These are phyloP conservation scores for Glyphotaelius pellucidus DNA, from an alignment of 2,888 invertebrate genomes.

Conservation along the genomic window DNA sequence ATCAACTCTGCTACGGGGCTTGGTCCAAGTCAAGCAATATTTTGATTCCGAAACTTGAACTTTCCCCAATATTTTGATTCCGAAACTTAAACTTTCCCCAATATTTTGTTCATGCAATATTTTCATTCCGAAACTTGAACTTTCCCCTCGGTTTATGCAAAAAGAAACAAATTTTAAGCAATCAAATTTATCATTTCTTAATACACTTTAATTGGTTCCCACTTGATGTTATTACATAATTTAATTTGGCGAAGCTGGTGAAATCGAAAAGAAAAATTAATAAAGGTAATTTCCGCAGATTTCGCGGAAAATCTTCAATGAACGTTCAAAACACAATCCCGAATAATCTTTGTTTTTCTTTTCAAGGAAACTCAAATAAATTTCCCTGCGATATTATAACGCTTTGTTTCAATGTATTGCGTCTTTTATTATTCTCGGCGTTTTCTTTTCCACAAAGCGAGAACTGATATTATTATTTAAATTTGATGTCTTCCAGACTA, in stretches of 20 bases:
- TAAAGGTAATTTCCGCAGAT: neutral
- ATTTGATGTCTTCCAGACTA: constrained; percentile 36
- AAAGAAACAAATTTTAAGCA: too few relatives aligned
- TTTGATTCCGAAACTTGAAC: too few relatives aligned
- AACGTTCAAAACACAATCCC: neutral
- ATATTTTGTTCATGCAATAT: too few relatives aligned
- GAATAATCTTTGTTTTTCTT: neutral
- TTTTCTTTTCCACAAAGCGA: neutral
- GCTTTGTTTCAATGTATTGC: neutral
- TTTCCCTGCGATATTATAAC: neutral
- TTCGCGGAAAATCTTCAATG: neutral
- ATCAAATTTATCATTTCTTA: too few relatives aligned
- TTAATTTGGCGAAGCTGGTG: neutral
- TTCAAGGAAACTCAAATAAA: neutral
- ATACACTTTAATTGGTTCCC: too few relatives aligned
- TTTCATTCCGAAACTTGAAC: too few relatives aligned
- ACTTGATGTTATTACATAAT: neutral
- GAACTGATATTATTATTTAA: constrained; percentile 39
- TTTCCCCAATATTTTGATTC: too few relatives aligned
- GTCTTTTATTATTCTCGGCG: neutral
- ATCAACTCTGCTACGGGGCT: too few relatives aligned
- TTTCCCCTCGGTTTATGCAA: too few relatives aligned
- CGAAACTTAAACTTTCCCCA: too few relatives aligned
- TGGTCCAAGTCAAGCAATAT: too few relatives aligned
- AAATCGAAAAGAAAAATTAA: neutral